These are phyloP conservation scores for Alosa sapidissima DNA, from an alignment of 2,797 vertebrate genomes.

Conservation along the genomic window DNA sequence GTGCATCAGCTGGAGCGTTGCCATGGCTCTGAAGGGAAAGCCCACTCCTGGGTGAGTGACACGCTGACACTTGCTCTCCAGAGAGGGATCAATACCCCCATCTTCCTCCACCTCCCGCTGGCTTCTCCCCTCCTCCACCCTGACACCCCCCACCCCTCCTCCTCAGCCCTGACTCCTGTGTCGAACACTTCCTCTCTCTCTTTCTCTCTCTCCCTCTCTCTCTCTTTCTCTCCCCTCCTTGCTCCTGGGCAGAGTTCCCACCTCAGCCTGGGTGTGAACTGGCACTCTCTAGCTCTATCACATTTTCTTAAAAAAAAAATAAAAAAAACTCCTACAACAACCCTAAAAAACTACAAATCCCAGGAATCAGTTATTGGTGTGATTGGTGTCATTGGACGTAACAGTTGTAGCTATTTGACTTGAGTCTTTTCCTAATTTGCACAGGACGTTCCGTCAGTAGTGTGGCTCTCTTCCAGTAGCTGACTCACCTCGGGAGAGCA, in stretches of 20 bases:
- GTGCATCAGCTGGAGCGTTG: slow-evolving; percentile 52
- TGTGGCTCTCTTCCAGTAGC: slow-evolving; percentile 3
- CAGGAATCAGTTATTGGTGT: not conserved
- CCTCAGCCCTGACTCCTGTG: not conserved
- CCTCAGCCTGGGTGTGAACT: slow-evolving; percentile 35
- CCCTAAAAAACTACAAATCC: not conserved
- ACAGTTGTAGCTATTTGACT: not conserved
- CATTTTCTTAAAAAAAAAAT: not conserved
- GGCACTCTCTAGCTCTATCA: slow-evolving; percentile 36
- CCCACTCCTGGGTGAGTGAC: slow-evolving; percentile 53
- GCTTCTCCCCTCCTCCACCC: not conserved
- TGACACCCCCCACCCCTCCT: not conserved
- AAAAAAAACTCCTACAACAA: not conserved
- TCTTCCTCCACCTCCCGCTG: slow-evolving; percentile 27
- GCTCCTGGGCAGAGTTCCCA: slow-evolving; percentile 34
- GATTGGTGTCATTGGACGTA: not conserved
- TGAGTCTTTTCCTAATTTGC: not conserved
- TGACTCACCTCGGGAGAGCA: slow-evolving; percentile 21
- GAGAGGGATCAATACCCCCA: slow-evolving; percentile 38
- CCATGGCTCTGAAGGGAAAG: slow-evolving; percentile 67
- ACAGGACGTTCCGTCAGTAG: not conserved
- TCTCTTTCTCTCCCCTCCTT: slow-evolving; percentile 24
- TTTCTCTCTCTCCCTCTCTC: slow-evolving; percentile 9
- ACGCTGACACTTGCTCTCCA: slow-evolving; percentile 45
- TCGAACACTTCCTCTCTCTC: not conserved